Evolutionary conservation across 2,113 vertebrate species (phyloP).

Genomic region (Dromaius novaehollandiae): DNA sequence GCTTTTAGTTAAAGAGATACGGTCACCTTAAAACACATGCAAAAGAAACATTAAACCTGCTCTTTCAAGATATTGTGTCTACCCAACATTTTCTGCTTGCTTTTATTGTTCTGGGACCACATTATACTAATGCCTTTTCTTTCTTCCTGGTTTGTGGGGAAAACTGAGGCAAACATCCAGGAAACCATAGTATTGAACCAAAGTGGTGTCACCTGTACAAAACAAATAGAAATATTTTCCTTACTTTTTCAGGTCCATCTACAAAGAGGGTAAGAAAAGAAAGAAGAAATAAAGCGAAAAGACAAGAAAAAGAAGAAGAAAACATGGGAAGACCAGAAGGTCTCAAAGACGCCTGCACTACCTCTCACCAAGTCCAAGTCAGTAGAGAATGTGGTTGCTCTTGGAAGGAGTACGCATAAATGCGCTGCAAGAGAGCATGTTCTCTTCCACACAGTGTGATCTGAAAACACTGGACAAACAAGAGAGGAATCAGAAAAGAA

Average conservation of each 20-base stretch:
- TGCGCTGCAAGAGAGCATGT: not conserved
- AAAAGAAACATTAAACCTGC: not conserved
- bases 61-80: not conserved
- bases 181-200: not conserved
- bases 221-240: not conserved
- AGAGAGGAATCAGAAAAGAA: not conserved
- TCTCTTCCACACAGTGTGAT: not conserved
- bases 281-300: not conserved
- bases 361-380: not conserved
- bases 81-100: not conserved
- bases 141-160: not conserved
- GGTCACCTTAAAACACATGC: not conserved
- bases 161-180: not conserved
- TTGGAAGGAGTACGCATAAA: not conserved
- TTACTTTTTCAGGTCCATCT: not conserved
- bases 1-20: not conserved
- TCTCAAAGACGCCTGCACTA: not conserved
- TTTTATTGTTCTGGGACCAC: not conserved
- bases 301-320: not conserved
- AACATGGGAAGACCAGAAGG: not conserved
- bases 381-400: not conserved
- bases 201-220: not conserved
- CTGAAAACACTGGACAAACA: not conserved
- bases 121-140: not conserved
- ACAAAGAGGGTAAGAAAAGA: not conserved